Base-by-base conservation (phyloP, 2,113 vertebrate genomes). In the Daboia siamensis region DNA sequence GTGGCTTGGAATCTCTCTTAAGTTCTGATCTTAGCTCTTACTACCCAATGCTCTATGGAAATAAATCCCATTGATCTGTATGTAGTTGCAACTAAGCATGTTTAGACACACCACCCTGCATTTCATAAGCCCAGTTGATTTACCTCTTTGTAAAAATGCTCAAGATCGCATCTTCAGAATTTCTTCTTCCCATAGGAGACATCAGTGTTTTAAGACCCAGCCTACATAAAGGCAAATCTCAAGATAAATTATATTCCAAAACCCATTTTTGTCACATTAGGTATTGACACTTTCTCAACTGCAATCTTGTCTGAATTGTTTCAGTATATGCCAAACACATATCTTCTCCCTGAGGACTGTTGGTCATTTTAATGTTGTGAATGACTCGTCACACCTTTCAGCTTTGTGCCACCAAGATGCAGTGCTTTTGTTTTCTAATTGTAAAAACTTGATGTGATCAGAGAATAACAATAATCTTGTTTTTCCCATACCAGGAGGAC, bases 361-460 rank as follows among this genome's bases (percentile, higher is more conserved):
- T 90, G 95, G 95, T 94, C 94, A 87, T 92, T 90, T 88, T 54
- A 89, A 74, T 48, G 93, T 54, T 91, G 93, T 3, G 80, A 94
- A 87, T 90, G 95, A 94, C 95, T 94, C 87, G 29, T 96, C 95
- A 96, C 96, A 96, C 95, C 94, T 96, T 93, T 93, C 96, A 94
- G 90, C 92, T 89, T 94, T 92, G 96, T 93, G 87, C 57, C 93
- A 91, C 88, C 54, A 39, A 69, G 80, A 93, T 92, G 91, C 69
- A 26, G 8, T 48, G n/a, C 8, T 56, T 11, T 13, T 85, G 24
- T 93, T 23, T 10, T 92, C 61, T 92, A 74, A 11, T 91, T 91
- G 92, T 86, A 89, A 86, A 91, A 80, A 94, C 85, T 89, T 91
- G 94, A 92, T 92, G 94, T 94, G 95, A 57, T 94, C 91, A 29